Conservation (phyloP, 2,113 vertebrate species). For the Podarcis cretensis region DNA sequence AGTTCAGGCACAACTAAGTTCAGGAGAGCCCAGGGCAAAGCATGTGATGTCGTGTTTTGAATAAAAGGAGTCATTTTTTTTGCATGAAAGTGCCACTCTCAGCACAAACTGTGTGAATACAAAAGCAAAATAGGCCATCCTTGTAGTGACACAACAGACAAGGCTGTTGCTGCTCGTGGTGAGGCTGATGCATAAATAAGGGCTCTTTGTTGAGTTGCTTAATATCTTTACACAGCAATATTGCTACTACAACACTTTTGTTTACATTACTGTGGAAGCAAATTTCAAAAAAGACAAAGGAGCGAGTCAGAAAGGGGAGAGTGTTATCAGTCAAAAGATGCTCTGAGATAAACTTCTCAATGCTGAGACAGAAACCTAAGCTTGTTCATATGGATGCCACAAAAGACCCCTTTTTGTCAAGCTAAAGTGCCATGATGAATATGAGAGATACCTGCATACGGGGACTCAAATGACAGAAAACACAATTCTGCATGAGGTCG, state of each 20-base stretch:
- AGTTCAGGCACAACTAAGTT: not conserved
- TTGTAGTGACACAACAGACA: not conserved
- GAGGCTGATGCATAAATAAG: not conserved
- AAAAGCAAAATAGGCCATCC: not conserved
- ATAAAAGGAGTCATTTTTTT: not conserved
- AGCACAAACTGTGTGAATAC: conserved; percentile 1
- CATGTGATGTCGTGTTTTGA: not conserved
- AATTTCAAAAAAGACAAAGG: not conserved
- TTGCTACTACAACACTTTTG: not conserved
- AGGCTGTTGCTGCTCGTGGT: not conserved
- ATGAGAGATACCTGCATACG: not conserved
- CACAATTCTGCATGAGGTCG: not conserved
- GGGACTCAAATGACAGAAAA: not conserved
- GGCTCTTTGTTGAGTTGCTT: not conserved
- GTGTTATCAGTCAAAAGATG: not conserved
- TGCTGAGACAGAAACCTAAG: not conserved
- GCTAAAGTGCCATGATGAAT: not conserved
- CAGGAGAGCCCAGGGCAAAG: not conserved
- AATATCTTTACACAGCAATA: not conserved
- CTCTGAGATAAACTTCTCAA: not conserved
- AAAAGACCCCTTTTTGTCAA: not conserved
- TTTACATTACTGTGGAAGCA: not conserved
- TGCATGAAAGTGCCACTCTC: not conserved
- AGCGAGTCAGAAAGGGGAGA: not conserved
- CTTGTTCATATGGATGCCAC: not conserved